Percentiles rank a stretch among this genome's conserved stretches.
phyloP scores from a whole-genome alignment of 2,113 vertebrate genomes.

The Glareola pratincola region DNA sequence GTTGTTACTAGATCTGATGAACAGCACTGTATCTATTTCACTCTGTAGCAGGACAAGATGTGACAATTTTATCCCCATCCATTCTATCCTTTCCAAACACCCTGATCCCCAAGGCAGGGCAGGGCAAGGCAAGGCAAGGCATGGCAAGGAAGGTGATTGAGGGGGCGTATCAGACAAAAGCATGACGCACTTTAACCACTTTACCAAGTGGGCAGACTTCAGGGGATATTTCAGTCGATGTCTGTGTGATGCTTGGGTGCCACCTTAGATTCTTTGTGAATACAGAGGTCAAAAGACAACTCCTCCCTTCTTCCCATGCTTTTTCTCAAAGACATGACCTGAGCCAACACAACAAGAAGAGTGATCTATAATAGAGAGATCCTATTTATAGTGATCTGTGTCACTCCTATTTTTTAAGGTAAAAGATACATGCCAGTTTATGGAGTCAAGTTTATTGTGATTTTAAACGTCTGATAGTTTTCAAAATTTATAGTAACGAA shows the following conservation, averaged over 20 bases:
- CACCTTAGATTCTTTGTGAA: not conserved
- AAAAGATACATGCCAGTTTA: not conserved
- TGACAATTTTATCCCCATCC: not conserved
- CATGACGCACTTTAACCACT: not conserved
- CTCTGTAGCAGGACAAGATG: not conserved
- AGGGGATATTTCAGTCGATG: not conserved
- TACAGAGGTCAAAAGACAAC: not conserved
- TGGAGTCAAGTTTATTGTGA: not conserved
- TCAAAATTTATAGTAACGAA: not conserved
- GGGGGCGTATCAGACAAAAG: not conserved
- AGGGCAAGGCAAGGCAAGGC: not conserved
- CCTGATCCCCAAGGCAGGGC: not conserved
- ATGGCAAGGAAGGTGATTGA: not conserved
- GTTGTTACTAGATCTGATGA: not conserved
- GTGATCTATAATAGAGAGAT: not conserved
- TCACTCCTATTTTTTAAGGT: not conserved
- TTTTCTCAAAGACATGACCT: not conserved
- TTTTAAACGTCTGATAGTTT: not conserved
- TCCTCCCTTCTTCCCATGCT: not conserved
- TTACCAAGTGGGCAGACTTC: not conserved
- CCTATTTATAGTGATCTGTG: not conserved
- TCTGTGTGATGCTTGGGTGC: not conserved
- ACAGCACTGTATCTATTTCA: not conserved
- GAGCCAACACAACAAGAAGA: not conserved
- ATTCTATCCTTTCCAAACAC: not conserved